phyloP scores from a whole-genome alignment of 2,888 invertebrate genomes.

The Pollenia amentaria region DNA sequence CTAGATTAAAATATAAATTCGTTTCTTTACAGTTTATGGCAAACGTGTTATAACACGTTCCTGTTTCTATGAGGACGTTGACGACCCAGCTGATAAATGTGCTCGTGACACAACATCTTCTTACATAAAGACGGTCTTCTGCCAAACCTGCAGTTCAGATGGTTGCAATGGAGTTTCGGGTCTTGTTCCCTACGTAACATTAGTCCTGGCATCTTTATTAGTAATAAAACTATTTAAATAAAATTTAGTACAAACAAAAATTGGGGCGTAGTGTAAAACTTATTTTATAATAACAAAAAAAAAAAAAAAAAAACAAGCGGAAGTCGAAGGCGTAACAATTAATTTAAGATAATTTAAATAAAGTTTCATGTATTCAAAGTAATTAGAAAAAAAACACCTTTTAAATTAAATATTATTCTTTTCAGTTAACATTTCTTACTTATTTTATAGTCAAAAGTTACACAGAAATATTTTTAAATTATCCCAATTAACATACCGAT shows the following conservation, averaged over 20 bases:
- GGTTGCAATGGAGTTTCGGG: slow-evolving; percentile 83
- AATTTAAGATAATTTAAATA: not conserved
- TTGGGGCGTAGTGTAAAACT: not conserved
- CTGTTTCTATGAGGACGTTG: slow-evolving; percentile 84
- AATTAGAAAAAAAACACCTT: not conserved
- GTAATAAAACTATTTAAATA: slow-evolving; percentile 68
- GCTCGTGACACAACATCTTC: slow-evolving; percentile 83
- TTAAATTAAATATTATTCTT: no score
- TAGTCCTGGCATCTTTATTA: slow-evolving; percentile 75
- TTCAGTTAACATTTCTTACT: not conserved
- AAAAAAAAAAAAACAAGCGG: not conserved
- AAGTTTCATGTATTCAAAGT: slow-evolving; percentile 5
- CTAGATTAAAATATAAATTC: not conserved
- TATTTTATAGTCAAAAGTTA: not conserved
- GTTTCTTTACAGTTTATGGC: slow-evolving; percentile 83
- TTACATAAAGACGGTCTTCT: slow-evolving; percentile 83
- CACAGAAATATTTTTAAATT: no score
- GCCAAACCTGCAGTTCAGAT: slow-evolving; percentile 84
- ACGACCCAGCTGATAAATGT: slow-evolving; percentile 83
- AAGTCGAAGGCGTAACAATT: slow-evolving; percentile 2
- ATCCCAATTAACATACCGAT: no score
- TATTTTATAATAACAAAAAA: not conserved
- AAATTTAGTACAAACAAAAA: not conserved
- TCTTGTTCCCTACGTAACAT: slow-evolving; percentile 77
- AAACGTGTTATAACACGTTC: slow-evolving; percentile 84